A percentile compares a stretch with the other conserved stretches of the same genome.
Conservation (phyloP, 2,888 invertebrate genomes). For the Alviniconcha strummeri region DNA sequence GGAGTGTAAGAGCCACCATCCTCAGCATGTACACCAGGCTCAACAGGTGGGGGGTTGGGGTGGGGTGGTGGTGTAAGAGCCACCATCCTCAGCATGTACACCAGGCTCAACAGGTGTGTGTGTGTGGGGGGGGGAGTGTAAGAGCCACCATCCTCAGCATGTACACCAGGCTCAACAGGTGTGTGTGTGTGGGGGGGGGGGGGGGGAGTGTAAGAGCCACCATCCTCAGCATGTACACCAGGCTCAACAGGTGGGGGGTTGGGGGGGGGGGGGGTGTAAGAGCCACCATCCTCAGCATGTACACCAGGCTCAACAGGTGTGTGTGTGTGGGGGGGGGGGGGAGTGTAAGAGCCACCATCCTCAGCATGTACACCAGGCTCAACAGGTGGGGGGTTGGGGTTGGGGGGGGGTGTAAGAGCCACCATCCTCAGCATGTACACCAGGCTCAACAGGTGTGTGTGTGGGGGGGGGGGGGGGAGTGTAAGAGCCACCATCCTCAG, state of each 20-base stretch:
- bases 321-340: neutral
- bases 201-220: slow-evolving; percentile 81
- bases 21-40: slow-evolving; percentile 75
- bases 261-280: too few species aligned
- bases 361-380: slow-evolving; percentile 75
- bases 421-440: slow-evolving; percentile 78
- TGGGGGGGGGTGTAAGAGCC: slow-evolving; percentile 79
- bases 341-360: slow-evolving; percentile 80
- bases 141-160: slow-evolving; percentile 82
- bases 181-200: neutral
- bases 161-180: slow-evolving; percentile 47
- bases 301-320: slow-evolving; percentile 45
- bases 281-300: slow-evolving; percentile 80
- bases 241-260: slow-evolving; percentile 36
- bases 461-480: too few species aligned
- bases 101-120: slow-evolving; percentile 41
- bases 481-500: slow-evolving; percentile 82
- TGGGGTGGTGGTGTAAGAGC: too few species aligned
- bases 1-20: slow-evolving; percentile 81
- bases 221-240: slow-evolving; percentile 77
- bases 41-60: slow-evolving; percentile 31
- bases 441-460: slow-evolving; percentile 38
- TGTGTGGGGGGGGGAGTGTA: too few species aligned
- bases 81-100: slow-evolving; percentile 78
- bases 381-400: slow-evolving; percentile 36